These are phyloP conservation scores for Archilochus colubris DNA, from an alignment of 2,113 vertebrate species.

Conservation along the genomic window DNA sequence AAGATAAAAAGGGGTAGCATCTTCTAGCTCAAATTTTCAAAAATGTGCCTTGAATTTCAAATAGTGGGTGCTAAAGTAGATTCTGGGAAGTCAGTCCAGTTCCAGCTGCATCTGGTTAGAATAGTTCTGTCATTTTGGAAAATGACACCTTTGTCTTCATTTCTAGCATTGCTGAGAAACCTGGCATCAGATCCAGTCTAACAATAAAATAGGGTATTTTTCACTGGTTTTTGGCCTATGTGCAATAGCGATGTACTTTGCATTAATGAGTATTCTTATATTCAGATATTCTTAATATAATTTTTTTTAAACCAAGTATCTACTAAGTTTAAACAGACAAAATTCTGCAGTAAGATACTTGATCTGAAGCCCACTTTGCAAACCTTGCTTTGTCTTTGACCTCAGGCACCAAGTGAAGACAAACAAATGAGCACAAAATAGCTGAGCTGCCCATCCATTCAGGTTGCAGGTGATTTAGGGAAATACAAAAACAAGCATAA, in stretches of 20 bases:
- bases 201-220: neutral
- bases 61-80: neutral
- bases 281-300: neutral
- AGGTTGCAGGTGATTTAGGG: neutral
- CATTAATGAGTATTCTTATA: neutral
- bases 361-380: neutral
- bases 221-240: neutral
- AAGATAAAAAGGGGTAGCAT: neutral
- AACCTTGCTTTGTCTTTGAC: neutral
- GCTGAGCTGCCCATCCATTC: neutral
- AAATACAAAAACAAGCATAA: rapidly evolving
- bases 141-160: slow-evolving; percentile 1
- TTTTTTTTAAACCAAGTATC: neutral
- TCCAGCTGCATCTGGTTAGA: neutral
- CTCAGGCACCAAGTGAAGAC: neutral
- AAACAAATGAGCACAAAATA: neutral
- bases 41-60: neutral
- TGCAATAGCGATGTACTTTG: neutral
- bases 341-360: neutral
- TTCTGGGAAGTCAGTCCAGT: neutral
- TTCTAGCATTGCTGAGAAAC: neutral
- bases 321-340: neutral
- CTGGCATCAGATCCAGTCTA: neutral
- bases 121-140: slow-evolving; percentile 5
- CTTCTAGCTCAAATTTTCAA: neutral